Conservation (phyloP, 2,797 vertebrate species). For the Phoebastria nigripes region DNA sequence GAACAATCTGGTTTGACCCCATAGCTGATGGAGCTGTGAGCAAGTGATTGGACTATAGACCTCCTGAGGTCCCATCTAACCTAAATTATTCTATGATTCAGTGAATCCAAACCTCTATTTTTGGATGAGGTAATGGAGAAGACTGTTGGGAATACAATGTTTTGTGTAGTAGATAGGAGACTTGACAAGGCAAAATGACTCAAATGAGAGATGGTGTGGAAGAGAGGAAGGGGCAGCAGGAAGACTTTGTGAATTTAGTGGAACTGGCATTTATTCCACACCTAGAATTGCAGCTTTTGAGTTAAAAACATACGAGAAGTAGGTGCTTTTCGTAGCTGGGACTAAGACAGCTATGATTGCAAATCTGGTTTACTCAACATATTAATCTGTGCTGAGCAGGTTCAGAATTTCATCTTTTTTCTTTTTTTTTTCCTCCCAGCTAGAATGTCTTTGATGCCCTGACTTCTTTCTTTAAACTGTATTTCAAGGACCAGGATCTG, state of each 20-base stretch:
- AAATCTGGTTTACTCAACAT: neutral
- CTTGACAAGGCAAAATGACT: neutral
- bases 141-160: neutral
- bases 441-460: neutral
- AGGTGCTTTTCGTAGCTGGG: neutral
- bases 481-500: neutral
- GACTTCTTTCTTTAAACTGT: neutral
- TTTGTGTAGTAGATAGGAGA: neutral
- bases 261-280: neutral
- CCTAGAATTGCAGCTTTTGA: neutral
- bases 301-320: neutral
- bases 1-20: neutral
- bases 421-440: neutral
- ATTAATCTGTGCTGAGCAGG: neutral
- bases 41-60: neutral
- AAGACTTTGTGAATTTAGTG: neutral
- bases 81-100: neutral
- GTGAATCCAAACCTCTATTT: neutral
- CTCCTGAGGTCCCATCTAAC: neutral
- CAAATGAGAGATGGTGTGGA: neutral
- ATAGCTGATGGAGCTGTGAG: neutral
- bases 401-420: neutral
- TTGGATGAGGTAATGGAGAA: neutral
- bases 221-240: neutral
- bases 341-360: neutral